Conservation (phyloP, 2,797 vertebrate genomes). For the Enteromius mattozi region DNA sequence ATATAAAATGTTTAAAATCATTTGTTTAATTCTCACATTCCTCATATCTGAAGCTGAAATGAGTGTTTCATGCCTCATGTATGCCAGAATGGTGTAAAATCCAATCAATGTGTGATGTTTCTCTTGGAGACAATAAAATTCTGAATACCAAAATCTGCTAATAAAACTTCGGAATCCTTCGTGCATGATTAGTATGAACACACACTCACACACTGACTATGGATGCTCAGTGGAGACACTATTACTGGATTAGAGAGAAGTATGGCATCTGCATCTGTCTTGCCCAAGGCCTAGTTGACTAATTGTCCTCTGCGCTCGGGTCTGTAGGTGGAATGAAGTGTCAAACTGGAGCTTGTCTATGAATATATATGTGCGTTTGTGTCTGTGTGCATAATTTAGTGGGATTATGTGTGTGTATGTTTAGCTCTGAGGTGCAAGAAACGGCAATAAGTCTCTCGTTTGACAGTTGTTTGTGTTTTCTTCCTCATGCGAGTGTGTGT, state of each 20-base stretch:
- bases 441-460: constrained; percentile 18
- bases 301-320: constrained; percentile 31
- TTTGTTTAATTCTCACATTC: not conserved
- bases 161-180: constrained; percentile 27
- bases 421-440: constrained; percentile 25
- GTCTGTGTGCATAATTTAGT: constrained; percentile 39
- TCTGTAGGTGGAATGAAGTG: constrained; percentile 49
- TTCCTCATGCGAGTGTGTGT: not conserved
- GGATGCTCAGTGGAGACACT: not conserved
- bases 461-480: constrained; percentile 22
- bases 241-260: constrained; percentile 37
- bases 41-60: not conserved
- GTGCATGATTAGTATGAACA: constrained; percentile 20
- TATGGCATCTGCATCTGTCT: constrained; percentile 38
- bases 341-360: constrained; percentile 39
- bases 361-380: constrained; percentile 36
- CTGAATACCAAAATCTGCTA: constrained; percentile 2
- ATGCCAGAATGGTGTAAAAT: not conserved
- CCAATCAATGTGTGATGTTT: constrained; percentile 27
- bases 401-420: constrained; percentile 5
- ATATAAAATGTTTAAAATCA: not conserved
- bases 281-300: constrained; percentile 40
- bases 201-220: not conserved
- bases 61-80: not conserved
- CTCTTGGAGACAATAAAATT: constrained; percentile 15